A percentile compares a stretch with the other conserved stretches of the same genome.
Evolutionary conservation across 2,888 invertebrate species (phyloP).

Genomic region (Mesochorus sp.): DNA sequence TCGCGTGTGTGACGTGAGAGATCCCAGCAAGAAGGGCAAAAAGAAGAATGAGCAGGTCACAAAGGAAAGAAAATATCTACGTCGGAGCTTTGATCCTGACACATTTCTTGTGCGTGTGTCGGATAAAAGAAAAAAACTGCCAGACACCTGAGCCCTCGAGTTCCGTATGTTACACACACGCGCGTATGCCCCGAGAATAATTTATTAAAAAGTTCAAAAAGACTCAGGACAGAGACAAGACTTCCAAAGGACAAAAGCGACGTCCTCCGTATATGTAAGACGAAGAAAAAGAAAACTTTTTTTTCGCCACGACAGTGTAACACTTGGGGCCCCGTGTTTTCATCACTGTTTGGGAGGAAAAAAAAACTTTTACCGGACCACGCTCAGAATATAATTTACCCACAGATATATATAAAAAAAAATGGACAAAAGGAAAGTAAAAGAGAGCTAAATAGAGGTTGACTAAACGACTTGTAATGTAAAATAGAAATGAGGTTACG

Average conservation of each 20-base stretch:
- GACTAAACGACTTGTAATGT: too few species aligned
- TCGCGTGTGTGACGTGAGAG: constrained; percentile 16
- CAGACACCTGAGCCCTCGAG: neutral
- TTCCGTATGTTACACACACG: too few species aligned
- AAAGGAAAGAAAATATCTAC: constrained; percentile 20
- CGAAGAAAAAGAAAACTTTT: neutral
- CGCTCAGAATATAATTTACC: neutral
- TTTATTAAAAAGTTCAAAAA: constrained; percentile 62
- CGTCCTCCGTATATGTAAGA: neutral
- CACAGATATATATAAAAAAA: too few species aligned
- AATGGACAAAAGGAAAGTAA: neutral
- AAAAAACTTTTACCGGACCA: constrained; percentile 20
- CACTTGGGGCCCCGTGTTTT: constrained; percentile 2
- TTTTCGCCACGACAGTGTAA: neutral
- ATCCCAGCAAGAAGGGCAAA: neutral
- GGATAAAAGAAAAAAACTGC: neutral
- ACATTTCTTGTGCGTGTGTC: constrained; percentile 16
- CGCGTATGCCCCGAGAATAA: constrained; percentile 53
- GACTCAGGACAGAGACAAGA: constrained; percentile 11
- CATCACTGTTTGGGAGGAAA: constrained; percentile 7
- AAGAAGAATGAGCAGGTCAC: neutral
- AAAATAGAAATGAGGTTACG: too few species aligned
- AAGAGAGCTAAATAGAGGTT: neutral
- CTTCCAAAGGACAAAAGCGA: constrained; percentile 23
- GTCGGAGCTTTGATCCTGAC: constrained; percentile 51